Percentiles rank a stretch among this genome's conserved stretches.
Evolutionary conservation across 2,113 vertebrate species (phyloP).

Genomic region (Hucho hucho): DNA sequence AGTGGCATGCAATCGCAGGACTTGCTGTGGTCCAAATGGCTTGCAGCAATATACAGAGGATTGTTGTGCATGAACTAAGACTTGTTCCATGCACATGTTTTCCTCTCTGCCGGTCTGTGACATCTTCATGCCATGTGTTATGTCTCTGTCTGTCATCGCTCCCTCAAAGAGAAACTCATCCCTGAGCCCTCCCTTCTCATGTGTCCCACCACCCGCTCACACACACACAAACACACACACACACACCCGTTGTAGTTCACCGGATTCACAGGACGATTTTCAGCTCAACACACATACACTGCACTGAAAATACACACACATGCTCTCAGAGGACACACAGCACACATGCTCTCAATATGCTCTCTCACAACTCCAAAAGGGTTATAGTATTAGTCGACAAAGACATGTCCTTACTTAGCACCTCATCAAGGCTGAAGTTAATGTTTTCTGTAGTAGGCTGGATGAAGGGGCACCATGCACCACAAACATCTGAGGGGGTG

Average conservation of each 20-base stretch:
- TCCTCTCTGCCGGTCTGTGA: conserved; percentile 16
- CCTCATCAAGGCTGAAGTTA: background rate
- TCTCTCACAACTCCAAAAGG: background rate
- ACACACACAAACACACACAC: conserved; percentile 41
- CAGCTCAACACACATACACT: conserved; percentile 68
- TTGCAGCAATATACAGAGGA: conserved; percentile 66
- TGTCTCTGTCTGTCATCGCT: conserved; percentile 47
- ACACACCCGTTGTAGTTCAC: conserved; percentile 20
- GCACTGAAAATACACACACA: conserved; percentile 4
- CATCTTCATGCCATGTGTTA: background rate
- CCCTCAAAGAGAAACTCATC: conserved; percentile 35
- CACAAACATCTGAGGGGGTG: no score
- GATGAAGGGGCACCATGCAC: no score
- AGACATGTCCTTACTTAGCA: background rate
- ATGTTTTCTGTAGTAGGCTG: no score
- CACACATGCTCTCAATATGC: background rate
- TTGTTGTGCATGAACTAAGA: conserved; percentile 52
- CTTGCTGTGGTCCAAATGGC: conserved; percentile 46
- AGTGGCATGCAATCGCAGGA: background rate
- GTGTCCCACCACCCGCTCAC: conserved; percentile 43
- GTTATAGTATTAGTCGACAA: background rate
- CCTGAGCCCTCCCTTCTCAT: conserved; percentile 42
- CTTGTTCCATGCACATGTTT: conserved; percentile 38
- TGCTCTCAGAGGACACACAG: background rate
- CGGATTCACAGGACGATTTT: conserved; percentile 72